Evolutionary conservation across 2,888 invertebrate genomes (phyloP).

Genomic region (Dusona sp.): DNA sequence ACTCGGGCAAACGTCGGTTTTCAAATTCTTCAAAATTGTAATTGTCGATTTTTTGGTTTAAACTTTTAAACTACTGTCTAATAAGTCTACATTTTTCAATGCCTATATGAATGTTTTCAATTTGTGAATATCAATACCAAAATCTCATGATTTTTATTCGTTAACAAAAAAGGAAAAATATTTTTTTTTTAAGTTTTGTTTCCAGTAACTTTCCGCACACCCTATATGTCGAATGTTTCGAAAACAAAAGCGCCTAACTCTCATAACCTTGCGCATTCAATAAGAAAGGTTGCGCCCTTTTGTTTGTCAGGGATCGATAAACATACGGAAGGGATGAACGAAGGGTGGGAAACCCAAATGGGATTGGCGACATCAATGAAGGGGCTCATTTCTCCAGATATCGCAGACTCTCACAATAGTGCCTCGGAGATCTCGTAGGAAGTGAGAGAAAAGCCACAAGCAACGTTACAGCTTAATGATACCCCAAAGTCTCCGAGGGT

Average conservation of each 20-base stretch:
- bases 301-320: conserved; percentile 14
- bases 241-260: not conserved
- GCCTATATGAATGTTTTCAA: too few relatives aligned
- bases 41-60: not conserved
- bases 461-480: conserved; percentile 41
- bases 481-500: conserved; percentile 42
- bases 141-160: not conserved
- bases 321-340: conserved; percentile 4
- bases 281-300: not conserved
- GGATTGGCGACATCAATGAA: conserved; percentile 5
- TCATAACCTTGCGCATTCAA: not conserved
- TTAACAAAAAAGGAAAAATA: too few relatives aligned
- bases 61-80: not conserved
- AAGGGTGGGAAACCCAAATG: not conserved
- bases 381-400: conserved; percentile 37
- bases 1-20: not conserved
- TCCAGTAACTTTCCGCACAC: not conserved
- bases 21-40: not conserved
- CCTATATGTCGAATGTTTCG: not conserved
- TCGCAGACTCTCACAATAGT: conserved; percentile 22
- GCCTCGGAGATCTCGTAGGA: conserved; percentile 44
- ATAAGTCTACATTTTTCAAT: too few relatives aligned
- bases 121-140: not conserved
- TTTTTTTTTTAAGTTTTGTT: not conserved
- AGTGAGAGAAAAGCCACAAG: conserved; percentile 32